Evolutionary conservation across 1,140 invertebrate genomes (phyloP).

Genomic region (Trichomalopsis sarcophagae): DNA sequence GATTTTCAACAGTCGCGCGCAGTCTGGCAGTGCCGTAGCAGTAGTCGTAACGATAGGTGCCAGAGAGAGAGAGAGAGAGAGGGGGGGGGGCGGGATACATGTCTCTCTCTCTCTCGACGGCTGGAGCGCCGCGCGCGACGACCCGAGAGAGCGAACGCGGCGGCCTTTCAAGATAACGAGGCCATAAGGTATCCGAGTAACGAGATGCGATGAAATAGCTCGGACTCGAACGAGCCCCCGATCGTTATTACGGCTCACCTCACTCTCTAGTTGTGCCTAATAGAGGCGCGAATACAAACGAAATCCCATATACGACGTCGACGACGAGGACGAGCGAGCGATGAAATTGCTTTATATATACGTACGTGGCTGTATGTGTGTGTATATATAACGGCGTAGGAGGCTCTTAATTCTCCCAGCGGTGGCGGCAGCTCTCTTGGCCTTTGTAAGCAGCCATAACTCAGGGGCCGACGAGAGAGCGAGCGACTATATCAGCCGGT

Average conservation of each 20-base stretch:
- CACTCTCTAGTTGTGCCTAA: neutral
- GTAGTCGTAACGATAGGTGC: neutral
- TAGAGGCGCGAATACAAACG: neutral
- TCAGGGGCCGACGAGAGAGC: constrained; percentile 50
- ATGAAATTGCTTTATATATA: neutral
- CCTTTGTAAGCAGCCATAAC: constrained; percentile 65
- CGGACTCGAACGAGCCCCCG: constrained; percentile 13
- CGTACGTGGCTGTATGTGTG: no score
- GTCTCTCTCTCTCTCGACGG: neutral
- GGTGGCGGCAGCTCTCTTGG: constrained; percentile 9
- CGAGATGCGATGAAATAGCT: constrained; percentile 34
- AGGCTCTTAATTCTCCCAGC: neutral
- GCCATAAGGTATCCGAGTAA: constrained; percentile 53
- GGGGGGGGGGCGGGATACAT: neutral
- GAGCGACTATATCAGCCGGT: constrained; percentile 62
- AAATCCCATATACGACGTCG: neutral
- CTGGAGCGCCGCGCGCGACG: neutral
- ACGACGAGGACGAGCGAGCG: no score
- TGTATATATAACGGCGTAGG: neutral
- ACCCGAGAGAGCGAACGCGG: neutral
- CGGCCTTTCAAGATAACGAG: constrained; percentile 55
- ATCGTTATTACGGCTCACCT: constrained; percentile 43
- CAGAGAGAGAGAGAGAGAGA: no score
- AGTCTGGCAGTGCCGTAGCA: neutral
- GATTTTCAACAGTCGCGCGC: neutral